Evolutionary conservation across 2,797 vertebrate species (phyloP).

Genomic region (Valencia hispanica): DNA sequence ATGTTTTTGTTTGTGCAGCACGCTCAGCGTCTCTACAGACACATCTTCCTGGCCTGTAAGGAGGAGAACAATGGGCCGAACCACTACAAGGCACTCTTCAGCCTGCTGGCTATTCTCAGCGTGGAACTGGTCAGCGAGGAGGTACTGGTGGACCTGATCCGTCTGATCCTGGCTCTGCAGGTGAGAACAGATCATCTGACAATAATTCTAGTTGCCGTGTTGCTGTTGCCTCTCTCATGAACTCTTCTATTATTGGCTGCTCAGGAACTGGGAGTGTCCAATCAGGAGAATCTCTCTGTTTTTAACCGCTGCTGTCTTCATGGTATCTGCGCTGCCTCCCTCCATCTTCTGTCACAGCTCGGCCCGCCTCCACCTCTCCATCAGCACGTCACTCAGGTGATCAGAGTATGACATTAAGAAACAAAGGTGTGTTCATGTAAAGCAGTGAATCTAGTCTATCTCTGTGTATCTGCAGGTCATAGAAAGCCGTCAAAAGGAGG

Average conservation of each 20-base stretch:
- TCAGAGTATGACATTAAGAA: not conserved
- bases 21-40: constrained; percentile 88
- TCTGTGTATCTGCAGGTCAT: constrained; percentile 82
- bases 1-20: constrained; percentile 74
- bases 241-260: constrained; percentile 38
- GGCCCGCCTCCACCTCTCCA: constrained; percentile 84
- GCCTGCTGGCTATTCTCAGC: constrained; percentile 85
- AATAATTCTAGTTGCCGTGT: too few species aligned
- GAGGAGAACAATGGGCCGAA: constrained; percentile 82
- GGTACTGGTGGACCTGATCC: constrained; percentile 90
- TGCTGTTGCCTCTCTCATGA: not conserved
- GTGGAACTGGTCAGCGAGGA: constrained; percentile 91
- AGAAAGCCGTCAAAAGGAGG: constrained; percentile 81
- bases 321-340: constrained; percentile 83
- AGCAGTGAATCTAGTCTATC: not conserved
- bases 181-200: constrained; percentile 49
- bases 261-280: constrained; percentile 82
- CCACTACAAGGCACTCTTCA: constrained; percentile 87
- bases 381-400: constrained; percentile 86
- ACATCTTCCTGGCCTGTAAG: constrained; percentile 88
- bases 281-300: constrained; percentile 81
- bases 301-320: constrained; percentile 89
- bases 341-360: constrained; percentile 88
- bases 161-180: constrained; percentile 89
- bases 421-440: not conserved